Evolutionary conservation across 2,888 invertebrate genomes (phyloP).

Genomic region (Villa cingulata): DNA sequence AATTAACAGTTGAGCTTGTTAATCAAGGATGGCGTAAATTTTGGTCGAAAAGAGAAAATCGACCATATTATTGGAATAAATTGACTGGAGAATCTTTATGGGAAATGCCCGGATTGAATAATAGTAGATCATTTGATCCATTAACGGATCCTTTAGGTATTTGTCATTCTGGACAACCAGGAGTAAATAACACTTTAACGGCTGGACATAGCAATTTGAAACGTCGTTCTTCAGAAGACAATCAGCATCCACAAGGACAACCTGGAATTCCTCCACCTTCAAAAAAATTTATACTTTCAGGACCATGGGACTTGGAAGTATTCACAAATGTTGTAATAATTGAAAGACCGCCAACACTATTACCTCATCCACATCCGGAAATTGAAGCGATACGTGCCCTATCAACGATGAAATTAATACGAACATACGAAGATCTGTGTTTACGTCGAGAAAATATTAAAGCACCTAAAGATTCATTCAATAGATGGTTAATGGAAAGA

Average conservation of each 20-base stretch:
- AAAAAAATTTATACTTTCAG: slow-evolving; percentile 76
- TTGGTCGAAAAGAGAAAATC: slow-evolving; percentile 90
- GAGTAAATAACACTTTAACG: slow-evolving; percentile 14
- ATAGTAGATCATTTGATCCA: slow-evolving; percentile 60
- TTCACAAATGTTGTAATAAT: slow-evolving; percentile 71
- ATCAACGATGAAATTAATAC: slow-evolving; percentile 68
- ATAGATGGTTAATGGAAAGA: slow-evolving; percentile 90
- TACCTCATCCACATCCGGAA: slow-evolving; percentile 89
- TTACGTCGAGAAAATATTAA: slow-evolving; percentile 85
- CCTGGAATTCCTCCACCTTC: slow-evolving; percentile 48
- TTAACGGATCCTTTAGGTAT: slow-evolving; percentile 85
- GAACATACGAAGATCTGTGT: slow-evolving; percentile 88
- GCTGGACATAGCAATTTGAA: slow-evolving; percentile 22
- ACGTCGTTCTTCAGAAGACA: slow-evolving; percentile 32
- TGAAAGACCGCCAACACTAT: slow-evolving; percentile 70
- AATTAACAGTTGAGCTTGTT: slow-evolving; percentile 34
- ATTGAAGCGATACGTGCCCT: slow-evolving; percentile 76
- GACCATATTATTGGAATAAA: slow-evolving; percentile 96
- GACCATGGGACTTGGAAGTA: slow-evolving; percentile 92
- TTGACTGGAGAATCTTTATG: slow-evolving; percentile 90
- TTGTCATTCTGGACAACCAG: slow-evolving; percentile 38
- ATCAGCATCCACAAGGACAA: slow-evolving; percentile 25
- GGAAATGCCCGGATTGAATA: slow-evolving; percentile 71
- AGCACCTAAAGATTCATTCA: slow-evolving; percentile 92
- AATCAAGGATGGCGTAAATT: slow-evolving; percentile 93